Evolutionary conservation across 2,797 vertebrate genomes (phyloP).

Genomic region (Lithobates sylvaticus): DNA sequence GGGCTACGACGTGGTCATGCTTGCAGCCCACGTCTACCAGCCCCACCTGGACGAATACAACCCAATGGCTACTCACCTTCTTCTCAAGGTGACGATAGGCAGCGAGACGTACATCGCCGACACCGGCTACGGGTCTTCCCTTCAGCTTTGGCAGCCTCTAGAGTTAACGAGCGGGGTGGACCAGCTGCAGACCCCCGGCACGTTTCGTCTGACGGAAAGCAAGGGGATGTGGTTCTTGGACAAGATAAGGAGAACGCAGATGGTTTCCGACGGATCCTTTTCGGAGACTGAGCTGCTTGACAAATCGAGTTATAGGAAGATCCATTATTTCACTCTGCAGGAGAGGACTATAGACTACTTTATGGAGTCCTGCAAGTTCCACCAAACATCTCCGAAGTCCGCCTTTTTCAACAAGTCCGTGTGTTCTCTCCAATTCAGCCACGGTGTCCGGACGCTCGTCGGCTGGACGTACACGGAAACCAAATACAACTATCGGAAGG

Average conservation of each 20-base stretch:
- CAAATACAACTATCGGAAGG: conserved; percentile 69
- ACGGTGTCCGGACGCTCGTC: background rate
- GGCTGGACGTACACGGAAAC: background rate
- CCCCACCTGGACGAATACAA: background rate
- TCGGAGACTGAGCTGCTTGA: background rate
- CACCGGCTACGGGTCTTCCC: conserved; percentile 79
- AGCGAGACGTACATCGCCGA: conserved; percentile 80
- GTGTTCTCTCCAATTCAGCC: conserved; percentile 83
- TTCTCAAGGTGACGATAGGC: conserved; percentile 77
- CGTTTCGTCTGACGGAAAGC: background rate
- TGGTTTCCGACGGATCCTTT: background rate
- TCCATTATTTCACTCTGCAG: background rate
- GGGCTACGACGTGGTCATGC: conserved; percentile 69
- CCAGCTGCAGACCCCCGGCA: background rate
- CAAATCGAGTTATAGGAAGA: background rate
- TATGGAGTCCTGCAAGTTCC: background rate
- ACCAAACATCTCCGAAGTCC: conserved; percentile 72
- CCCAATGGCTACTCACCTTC: conserved; percentile 70
- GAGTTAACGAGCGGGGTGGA: background rate
- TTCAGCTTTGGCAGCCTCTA: background rate
- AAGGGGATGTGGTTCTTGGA: background rate
- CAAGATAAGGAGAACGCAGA: background rate
- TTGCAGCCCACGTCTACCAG: conserved; percentile 75
- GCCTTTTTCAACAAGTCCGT: conserved; percentile 63
- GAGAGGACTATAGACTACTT: conserved; percentile 6